A percentile compares a stretch with the other conserved stretches of the same genome.
These are phyloP conservation scores for Vanacampus margaritifer DNA, from an alignment of 2,113 vertebrate species.

Conservation along the genomic window DNA sequence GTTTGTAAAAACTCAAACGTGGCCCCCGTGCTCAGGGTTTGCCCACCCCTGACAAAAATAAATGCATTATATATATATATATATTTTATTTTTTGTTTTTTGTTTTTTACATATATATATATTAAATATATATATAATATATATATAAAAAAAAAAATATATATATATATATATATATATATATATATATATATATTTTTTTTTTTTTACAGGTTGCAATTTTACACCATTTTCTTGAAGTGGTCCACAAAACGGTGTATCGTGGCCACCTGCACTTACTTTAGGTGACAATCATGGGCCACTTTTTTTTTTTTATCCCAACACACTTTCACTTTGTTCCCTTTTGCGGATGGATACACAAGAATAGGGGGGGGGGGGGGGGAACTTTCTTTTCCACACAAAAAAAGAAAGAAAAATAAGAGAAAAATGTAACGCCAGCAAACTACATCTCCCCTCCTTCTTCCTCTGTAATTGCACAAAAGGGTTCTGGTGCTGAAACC, in stretches of 20 bases:
- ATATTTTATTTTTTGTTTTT: background rate
- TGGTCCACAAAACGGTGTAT: constrained; percentile 16
- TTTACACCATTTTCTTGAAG: constrained; percentile 25
- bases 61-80: background rate
- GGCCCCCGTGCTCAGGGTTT: background rate
- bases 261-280: constrained; percentile 25
- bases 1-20: background rate
- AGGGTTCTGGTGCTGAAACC: constrained; percentile 70
- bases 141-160: too few species aligned
- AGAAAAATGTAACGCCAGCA: constrained; percentile 69
- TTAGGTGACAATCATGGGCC: constrained; percentile 40
- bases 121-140: too few species aligned
- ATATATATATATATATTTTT: too few species aligned
- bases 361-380: background rate
- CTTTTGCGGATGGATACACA: background rate
- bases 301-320: constrained; percentile 52
- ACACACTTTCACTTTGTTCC: constrained; percentile 5
- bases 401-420: constrained; percentile 24
- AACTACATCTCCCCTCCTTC: constrained; percentile 45
- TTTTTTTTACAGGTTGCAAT: constrained; percentile 12
- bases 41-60: background rate
- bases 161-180: too few species aligned
- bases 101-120: too few species aligned
- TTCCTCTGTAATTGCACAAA: constrained; percentile 71
- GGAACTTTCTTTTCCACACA: too few species aligned